Percentiles rank a stretch among this genome's conserved stretches.
phyloP scores from a whole-genome alignment of 1,140 invertebrate species.

The Drosophila neocordata region DNA sequence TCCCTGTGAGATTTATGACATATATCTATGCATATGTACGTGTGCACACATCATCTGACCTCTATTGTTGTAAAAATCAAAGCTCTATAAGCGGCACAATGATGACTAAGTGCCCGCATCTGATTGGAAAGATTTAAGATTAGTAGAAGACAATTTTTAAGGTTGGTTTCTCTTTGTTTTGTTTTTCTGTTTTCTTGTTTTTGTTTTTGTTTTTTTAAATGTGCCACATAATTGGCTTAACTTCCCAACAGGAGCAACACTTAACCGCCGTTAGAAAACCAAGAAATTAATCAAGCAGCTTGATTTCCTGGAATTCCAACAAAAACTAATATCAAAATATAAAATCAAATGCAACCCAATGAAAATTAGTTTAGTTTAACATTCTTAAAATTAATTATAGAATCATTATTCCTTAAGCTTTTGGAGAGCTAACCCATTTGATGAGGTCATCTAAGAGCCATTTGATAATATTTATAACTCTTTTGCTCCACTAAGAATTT shows the following conservation, averaged over 20 bases:
- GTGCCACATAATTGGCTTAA: conserved; percentile 2
- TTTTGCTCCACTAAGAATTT: too few relatives aligned
- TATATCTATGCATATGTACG: conserved; percentile 3
- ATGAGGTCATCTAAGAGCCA: too few relatives aligned
- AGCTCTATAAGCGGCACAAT: conserved; percentile 41
- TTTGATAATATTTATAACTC: too few relatives aligned
- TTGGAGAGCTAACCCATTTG: too few relatives aligned
- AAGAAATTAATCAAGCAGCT: neutral
- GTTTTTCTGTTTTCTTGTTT: neutral
- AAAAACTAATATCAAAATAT: neutral
- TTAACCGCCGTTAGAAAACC: conserved; percentile 1
- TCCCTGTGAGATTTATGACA: conserved; percentile 61
- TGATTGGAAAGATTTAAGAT: conserved; percentile 32
- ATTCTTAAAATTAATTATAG: too few relatives aligned
- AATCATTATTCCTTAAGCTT: too few relatives aligned
- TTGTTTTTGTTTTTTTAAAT: neutral
- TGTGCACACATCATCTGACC: conserved; percentile 31
- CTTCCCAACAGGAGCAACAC: neutral
- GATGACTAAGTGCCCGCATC: conserved; percentile 72
- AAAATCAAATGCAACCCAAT: too few relatives aligned
- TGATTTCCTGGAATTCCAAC: neutral
- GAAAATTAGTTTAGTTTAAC: too few relatives aligned
- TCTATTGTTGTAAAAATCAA: conserved; percentile 41
- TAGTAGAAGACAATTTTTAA: conserved; percentile 37
- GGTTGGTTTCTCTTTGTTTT: conserved; percentile 1